Evolutionary conservation across 2,113 vertebrate genomes (phyloP).

Genomic region (Ibidorhyncha struthersii): DNA sequence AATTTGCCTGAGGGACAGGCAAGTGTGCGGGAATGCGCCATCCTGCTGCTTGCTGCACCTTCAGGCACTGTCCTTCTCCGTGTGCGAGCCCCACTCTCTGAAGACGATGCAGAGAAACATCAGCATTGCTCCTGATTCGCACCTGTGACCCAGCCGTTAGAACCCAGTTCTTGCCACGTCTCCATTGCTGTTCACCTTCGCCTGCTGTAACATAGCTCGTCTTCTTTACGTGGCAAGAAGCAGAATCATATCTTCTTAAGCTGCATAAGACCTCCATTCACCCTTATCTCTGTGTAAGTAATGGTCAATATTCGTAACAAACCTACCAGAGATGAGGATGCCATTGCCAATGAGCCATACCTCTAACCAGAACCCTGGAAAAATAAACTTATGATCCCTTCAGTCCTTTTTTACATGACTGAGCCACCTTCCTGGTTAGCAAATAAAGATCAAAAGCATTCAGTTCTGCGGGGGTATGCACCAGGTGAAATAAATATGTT

Average conservation of each 20-base stretch:
- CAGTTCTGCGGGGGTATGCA: background rate
- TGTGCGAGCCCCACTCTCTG: accelerated
- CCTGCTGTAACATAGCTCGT: background rate
- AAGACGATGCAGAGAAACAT: background rate
- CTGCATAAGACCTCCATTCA: background rate
- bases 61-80: background rate
- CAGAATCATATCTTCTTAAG: background rate
- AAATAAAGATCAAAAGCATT: background rate
- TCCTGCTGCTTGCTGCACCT: background rate
- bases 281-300: background rate
- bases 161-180: background rate
- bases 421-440: background rate
- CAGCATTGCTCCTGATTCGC: background rate
- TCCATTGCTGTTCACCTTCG: background rate
- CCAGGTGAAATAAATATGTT: background rate
- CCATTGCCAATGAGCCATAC: background rate
- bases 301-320: background rate
- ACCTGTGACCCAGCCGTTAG: background rate
- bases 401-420: background rate
- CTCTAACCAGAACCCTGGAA: background rate
- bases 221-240: background rate
- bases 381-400: background rate
- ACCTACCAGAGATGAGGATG: background rate
- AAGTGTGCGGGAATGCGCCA: background rate
- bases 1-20: background rate